These are phyloP conservation scores for Dryobotodes eremita DNA, from an alignment of 2,888 invertebrate genomes.

Conservation along the genomic window DNA sequence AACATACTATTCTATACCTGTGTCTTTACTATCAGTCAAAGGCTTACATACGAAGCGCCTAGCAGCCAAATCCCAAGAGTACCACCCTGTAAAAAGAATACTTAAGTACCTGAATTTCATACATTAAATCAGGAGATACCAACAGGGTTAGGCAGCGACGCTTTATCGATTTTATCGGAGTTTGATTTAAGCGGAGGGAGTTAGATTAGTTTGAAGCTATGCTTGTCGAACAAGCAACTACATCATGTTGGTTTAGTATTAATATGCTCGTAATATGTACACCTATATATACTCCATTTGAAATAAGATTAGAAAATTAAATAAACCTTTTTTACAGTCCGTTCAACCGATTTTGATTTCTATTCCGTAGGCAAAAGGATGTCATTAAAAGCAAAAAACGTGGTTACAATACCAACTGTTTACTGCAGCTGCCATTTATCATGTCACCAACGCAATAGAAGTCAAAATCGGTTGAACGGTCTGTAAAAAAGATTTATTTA, in stretches of 20 bases:
- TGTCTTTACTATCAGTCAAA: slow-evolving; percentile 10
- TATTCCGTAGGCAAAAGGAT: too few species aligned
- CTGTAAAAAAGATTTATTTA: too few species aligned
- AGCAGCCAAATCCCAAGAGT: slow-evolving; percentile 5
- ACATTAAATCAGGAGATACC: slow-evolving; percentile 31
- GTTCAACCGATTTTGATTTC: too few species aligned
- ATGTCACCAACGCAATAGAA: too few species aligned
- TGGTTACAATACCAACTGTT: too few species aligned
- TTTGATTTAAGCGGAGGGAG: background rate
- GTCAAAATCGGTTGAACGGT: too few species aligned
- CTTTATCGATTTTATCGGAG: slow-evolving; percentile 30
- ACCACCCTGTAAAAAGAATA: slow-evolving; percentile 29
- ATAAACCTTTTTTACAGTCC: too few species aligned
- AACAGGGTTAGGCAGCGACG: background rate
- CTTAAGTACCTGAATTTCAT: slow-evolving; percentile 38
- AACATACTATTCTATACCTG: too few species aligned
- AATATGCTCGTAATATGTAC: background rate
- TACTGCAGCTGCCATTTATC: too few species aligned
- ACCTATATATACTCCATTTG: too few species aligned
- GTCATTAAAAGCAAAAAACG: too few species aligned
- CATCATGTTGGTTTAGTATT: background rate
- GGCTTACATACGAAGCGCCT: background rate
- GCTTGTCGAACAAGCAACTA: slow-evolving; percentile 2
- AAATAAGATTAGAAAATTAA: too few species aligned
- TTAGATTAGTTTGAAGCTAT: slow-evolving; percentile 1